Evolutionary conservation across 1,140 invertebrate species (phyloP).

Genomic region (Drosophila quadrilineata): DNA sequence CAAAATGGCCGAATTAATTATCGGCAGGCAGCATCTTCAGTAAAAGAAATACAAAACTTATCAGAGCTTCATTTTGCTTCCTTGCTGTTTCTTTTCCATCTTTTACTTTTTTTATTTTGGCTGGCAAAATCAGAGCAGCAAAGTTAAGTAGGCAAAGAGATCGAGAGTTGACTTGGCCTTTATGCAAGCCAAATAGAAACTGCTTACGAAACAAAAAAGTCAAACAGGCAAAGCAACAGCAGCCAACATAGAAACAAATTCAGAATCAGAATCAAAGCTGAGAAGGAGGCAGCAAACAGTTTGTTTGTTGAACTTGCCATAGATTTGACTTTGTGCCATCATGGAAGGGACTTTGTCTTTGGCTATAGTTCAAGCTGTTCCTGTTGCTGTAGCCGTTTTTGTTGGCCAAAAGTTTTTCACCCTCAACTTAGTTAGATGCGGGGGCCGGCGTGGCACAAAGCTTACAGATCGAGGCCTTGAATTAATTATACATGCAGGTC

Average conservation of each 20-base stretch:
- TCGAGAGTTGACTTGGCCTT: slow-evolving; percentile 28
- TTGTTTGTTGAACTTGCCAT: slow-evolving; percentile 54
- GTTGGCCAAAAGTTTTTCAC: slow-evolving; percentile 61
- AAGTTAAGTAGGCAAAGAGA: slow-evolving; percentile 60
- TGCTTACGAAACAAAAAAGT: slow-evolving; percentile 76
- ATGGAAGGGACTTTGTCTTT: slow-evolving; percentile 11
- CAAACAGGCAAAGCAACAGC: slow-evolving; percentile 54
- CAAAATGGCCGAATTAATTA: slow-evolving; percentile 51
- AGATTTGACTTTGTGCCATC: slow-evolving; percentile 43
- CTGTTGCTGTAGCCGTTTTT: slow-evolving; percentile 17
- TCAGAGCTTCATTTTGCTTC: slow-evolving; percentile 60
- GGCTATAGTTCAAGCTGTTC: too few relatives aligned
- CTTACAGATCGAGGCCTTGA: slow-evolving; percentile 35
- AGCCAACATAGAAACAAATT: too few relatives aligned
- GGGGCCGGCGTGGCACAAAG: slow-evolving; percentile 14
- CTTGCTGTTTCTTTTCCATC: neutral
- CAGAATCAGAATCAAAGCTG: too few relatives aligned
- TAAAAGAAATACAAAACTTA: slow-evolving; percentile 50
- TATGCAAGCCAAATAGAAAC: slow-evolving; percentile 58
- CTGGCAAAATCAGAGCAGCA: slow-evolving; percentile 49
- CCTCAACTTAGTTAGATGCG: slow-evolving; percentile 51
- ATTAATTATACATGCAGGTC: slow-evolving; percentile 79
- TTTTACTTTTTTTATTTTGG: neutral
- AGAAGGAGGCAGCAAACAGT: too few relatives aligned
- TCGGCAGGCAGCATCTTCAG: neutral